Evolutionary conservation across 2,113 vertebrate species (phyloP).

Genomic region (Hemibagrus wyckioides): DNA sequence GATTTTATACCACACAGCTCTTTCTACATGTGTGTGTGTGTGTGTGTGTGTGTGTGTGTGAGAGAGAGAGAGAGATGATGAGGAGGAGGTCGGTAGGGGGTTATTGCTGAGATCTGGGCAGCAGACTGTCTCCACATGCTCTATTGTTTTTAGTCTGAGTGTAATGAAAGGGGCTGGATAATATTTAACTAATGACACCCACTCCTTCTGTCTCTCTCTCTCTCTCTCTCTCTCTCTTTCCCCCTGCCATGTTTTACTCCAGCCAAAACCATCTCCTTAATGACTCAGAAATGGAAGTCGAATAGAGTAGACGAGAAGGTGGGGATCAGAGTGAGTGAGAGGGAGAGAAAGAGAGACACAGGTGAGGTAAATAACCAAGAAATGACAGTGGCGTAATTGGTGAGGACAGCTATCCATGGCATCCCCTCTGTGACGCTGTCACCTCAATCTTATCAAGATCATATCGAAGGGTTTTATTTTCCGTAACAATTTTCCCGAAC

Average conservation of each 20-base stretch:
- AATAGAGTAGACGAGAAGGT: conserved; percentile 41
- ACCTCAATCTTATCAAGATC: conserved; percentile 1
- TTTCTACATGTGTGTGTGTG: neutral
- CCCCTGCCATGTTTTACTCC: neutral
- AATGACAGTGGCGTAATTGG: neutral
- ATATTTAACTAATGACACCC: conserved; percentile 52
- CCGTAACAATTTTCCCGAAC: conserved; percentile 3
- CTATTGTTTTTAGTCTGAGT: conserved; percentile 43
- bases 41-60: too few species aligned
- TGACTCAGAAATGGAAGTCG: conserved; percentile 69
- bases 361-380: conserved; percentile 24
- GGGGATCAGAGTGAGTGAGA: conserved; percentile 45
- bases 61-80: neutral
- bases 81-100: conserved; percentile 39
- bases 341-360: neutral
- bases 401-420: neutral
- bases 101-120: conserved; percentile 27
- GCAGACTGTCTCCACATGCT: conserved; percentile 42
- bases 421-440: neutral
- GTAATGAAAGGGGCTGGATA: conserved; percentile 47
- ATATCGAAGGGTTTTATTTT: neutral
- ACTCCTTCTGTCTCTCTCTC: conserved; percentile 21
- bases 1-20: neutral
- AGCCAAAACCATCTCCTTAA: conserved; percentile 68
- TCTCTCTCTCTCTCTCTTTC: conserved; percentile 13